These are phyloP conservation scores for Polypedilum vanderplanki DNA, from an alignment of 1,140 invertebrate species.

Conservation along the genomic window DNA sequence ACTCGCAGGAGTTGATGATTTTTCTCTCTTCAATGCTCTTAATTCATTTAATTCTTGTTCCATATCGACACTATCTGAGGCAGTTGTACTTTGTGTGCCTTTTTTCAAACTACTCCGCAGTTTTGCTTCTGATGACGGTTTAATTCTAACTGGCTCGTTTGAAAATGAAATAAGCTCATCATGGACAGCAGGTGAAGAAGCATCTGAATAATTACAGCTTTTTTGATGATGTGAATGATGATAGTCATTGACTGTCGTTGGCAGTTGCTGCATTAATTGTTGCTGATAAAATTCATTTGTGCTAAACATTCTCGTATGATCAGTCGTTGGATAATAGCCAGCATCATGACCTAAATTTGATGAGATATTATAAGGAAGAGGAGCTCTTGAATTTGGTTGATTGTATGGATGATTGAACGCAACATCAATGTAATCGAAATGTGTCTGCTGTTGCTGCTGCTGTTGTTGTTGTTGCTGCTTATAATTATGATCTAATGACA, in stretches of 20 bases:
- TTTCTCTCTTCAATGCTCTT: conserved; percentile 38
- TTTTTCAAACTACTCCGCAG: conserved; percentile 28
- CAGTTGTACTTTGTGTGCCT: conserved; percentile 9
- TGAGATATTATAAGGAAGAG: conserved; percentile 42
- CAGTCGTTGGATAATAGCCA: conserved; percentile 36
- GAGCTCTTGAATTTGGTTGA: conserved; percentile 42
- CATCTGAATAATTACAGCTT: neutral
- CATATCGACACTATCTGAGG: conserved; percentile 23
- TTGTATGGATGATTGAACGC: conserved; percentile 37
- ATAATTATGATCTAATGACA: conserved; percentile 40
- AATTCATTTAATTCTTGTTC: conserved; percentile 35
- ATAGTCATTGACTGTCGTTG: conserved; percentile 34
- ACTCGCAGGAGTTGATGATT: conserved; percentile 45
- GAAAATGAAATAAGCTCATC: neutral
- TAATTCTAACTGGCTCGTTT: conserved; percentile 1
- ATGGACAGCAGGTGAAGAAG: neutral
- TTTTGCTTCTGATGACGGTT: neutral
- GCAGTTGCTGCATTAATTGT: conserved; percentile 36
- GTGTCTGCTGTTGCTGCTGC: neutral
- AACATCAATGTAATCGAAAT: conserved; percentile 3
- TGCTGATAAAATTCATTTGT: conserved; percentile 29
- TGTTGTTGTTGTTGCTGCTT: conserved; percentile 34
- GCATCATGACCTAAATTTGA: conserved; percentile 36
- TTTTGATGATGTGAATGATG: conserved; percentile 30
- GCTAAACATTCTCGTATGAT: neutral